Evolutionary conservation across 2,113 vertebrate genomes (phyloP).

Genomic region (Ailurus styani): DNA sequence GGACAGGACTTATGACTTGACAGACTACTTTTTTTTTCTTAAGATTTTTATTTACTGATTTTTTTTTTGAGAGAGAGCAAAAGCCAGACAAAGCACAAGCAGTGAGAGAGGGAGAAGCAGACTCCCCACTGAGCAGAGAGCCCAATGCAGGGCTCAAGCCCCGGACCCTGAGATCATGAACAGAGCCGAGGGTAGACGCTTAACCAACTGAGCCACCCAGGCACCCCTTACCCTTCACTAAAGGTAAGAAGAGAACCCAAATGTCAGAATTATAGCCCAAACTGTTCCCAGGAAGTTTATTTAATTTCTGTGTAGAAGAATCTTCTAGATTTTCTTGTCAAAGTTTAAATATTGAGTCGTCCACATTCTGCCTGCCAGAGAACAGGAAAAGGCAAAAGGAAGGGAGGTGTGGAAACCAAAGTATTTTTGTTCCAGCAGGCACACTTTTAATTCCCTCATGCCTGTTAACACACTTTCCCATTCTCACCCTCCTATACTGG

Average conservation of each 20-base stretch:
- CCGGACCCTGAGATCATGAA: neutral
- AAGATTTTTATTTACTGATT: neutral
- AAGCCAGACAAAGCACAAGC: neutral
- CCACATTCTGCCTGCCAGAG: neutral
- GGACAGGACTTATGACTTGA: neutral
- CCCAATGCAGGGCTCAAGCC: neutral
- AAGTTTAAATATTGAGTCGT: neutral
- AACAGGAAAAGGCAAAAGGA: neutral
- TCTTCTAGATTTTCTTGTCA: neutral
- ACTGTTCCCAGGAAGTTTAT: neutral
- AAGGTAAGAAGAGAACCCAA: neutral
- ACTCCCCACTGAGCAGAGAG: neutral
- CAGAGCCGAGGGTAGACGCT: neutral
- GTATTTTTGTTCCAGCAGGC: neutral
- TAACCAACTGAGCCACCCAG: neutral
- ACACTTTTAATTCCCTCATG: neutral
- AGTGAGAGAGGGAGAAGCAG: neutral
- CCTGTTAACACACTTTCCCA: neutral
- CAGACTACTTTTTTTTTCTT: neutral
- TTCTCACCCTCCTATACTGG: neutral
- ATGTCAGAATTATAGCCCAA: neutral
- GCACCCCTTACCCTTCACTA: neutral
- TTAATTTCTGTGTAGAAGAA: neutral
- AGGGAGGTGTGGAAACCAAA: neutral
- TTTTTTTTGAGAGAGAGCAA: neutral